These are phyloP conservation scores for Tenthredo scrophulariae DNA, from an alignment of 2,888 invertebrate species.

Conservation along the genomic window DNA sequence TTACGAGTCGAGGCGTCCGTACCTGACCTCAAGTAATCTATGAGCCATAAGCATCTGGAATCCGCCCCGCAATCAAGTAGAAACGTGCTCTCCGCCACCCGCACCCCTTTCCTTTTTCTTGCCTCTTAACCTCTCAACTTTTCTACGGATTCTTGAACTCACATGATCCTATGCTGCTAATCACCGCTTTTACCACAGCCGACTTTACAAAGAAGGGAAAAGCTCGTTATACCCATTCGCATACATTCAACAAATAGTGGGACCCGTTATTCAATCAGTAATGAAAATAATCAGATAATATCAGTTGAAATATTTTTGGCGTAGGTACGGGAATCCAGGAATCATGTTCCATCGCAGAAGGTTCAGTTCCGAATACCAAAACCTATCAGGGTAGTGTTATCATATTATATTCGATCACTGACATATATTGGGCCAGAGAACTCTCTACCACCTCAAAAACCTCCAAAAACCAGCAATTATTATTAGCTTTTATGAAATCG, in stretches of 20 bases:
- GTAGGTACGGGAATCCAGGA: neutral
- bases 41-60: slow-evolving; percentile 43
- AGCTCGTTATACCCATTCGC: neutral
- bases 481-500: slow-evolving; percentile 7
- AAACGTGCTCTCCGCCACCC: slow-evolving; percentile 28
- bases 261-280: neutral
- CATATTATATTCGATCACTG: neutral
- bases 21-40: slow-evolving; percentile 49
- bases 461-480: neutral
- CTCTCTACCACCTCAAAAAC: neutral
- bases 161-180: slow-evolving; percentile 27
- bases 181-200: slow-evolving; percentile 7
- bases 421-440: neutral
- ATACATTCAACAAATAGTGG: neutral
- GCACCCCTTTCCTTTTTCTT: slow-evolving; percentile 26
- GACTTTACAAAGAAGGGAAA: neutral
- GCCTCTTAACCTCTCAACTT: slow-evolving; percentile 40
- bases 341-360: neutral
- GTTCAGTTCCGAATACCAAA: neutral
- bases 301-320: neutral
- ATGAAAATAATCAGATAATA: neutral
- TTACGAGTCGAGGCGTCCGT: slow-evolving; percentile 30
- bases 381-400: neutral
- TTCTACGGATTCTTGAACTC: slow-evolving; percentile 49
- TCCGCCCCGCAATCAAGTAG: slow-evolving; percentile 52